A percentile compares a stretch with the other conserved stretches of the same genome.
Conservation (phyloP, 35 echinoderm and acorn worm genomes). For the Holothuria glaberrima region DNA sequence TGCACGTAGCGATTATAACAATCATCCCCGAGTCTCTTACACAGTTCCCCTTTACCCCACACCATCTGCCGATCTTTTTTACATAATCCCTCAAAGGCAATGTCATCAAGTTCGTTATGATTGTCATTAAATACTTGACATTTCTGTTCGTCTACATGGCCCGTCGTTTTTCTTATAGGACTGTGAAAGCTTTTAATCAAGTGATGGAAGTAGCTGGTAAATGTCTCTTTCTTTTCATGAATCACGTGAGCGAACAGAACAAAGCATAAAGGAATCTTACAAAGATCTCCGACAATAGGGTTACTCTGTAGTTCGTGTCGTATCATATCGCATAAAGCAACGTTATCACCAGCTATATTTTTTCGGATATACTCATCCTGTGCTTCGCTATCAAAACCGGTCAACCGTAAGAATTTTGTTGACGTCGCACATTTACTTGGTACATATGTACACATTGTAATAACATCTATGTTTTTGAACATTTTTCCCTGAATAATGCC, state of each 20-base stretch:
- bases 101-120: no score
- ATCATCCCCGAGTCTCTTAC: no score
- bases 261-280: neutral
- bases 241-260: neutral
- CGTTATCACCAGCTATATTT: neutral
- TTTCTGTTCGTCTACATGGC: no score
- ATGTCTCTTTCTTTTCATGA: neutral
- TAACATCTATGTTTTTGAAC: neutral
- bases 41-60: no score
- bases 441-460: neutral
- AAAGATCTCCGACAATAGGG: neutral
- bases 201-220: no score
- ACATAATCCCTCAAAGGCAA: no score
- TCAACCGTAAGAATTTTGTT: neutral
- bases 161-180: no score
- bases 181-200: no score
- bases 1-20: no score
- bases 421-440: neutral
- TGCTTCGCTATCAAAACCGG: neutral
- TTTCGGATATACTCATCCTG: slow-evolving; percentile 7
- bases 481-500: neutral
- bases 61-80: no score
- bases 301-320: neutral
- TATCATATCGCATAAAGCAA: neutral
- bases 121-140: no score